Base-by-base conservation (phyloP, 2,888 invertebrate species). In the Caenorhabditis sp. region DNA sequence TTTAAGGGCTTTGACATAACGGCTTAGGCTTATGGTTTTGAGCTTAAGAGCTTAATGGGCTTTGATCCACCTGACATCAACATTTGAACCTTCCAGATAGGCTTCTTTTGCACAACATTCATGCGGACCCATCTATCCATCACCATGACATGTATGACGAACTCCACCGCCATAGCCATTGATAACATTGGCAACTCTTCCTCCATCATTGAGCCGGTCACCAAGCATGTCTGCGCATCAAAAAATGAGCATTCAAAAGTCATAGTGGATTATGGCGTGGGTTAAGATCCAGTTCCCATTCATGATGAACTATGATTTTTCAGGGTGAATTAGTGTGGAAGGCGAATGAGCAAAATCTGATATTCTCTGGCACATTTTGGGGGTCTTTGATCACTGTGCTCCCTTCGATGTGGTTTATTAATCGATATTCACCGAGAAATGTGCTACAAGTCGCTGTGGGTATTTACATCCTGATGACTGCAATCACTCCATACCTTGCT, bases 341-440 rank as follows among this genome's bases (percentile, higher is more conserved):
- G 56, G 71, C 70, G 20, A 64, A 65, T 23, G 71, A 80, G 57
- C 84, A 84, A 59, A 82, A 84, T 58, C 59, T 80, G 23, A 70
- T 84, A 43, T 82, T 84, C 67, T 74, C 79, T 14, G 84, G 83
- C n/a, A 83, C 82, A 4, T 84, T 84, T 63, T 81, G 80, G 75
- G 84, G 84, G n/a, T 75, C 82, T n/a, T 64, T 83, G 10, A 59
- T 84, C 53, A 78, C 80, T 14, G 77, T 75, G 4, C 64, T 84
- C 1, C 84, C 84, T 5, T 78, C 83, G 10, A 82, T 83, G 66
- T 80, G 82, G 63, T 70, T 84, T 26, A 75, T 80, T 26, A 78
- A 80, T 52, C 68, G 73, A 36, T 73, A 69, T 49, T 69, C 73
- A 3, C 69, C 73, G 8, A 57, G 73, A 53, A 63, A 63, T 49